These are phyloP conservation scores for Thymelicus sylvestris DNA, from an alignment of 2,888 invertebrate genomes.

Conservation along the genomic window DNA sequence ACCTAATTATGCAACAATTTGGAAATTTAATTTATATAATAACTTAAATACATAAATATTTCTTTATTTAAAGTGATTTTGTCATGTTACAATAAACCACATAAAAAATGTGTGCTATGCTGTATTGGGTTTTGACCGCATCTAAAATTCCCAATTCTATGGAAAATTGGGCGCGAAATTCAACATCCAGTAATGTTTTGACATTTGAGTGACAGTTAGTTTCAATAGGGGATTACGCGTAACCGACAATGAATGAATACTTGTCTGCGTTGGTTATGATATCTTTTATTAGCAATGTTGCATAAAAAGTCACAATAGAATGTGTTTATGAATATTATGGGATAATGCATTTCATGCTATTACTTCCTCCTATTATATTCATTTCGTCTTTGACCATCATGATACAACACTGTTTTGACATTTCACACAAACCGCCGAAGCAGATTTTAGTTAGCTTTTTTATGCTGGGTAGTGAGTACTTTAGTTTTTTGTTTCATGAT, in stretches of 20 bases:
- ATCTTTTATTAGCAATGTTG: constrained; percentile 24
- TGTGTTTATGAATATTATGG: constrained; percentile 30
- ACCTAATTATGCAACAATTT: too few relatives aligned
- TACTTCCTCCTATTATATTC: constrained; percentile 20
- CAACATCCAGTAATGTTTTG: constrained; percentile 66
- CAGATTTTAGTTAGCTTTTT: too few relatives aligned
- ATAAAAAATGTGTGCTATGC: too few relatives aligned
- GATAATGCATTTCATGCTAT: constrained; percentile 20
- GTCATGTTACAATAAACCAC: too few relatives aligned
- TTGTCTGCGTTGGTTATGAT: constrained; percentile 19
- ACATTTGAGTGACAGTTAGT: constrained; percentile 81
- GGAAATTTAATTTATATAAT: too few relatives aligned
- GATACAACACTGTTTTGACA: constrained; percentile 15
- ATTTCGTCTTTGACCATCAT: constrained; percentile 10
- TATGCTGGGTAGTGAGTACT: too few relatives aligned
- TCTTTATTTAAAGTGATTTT: too few relatives aligned
- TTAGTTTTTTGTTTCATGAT: too few relatives aligned
- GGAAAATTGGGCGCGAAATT: constrained; percentile 69
- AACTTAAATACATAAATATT: too few relatives aligned
- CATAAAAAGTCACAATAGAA: constrained; percentile 30
- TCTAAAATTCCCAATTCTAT: constrained; percentile 61
- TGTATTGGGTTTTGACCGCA: constrained; percentile 53
- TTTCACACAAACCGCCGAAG: constrained; percentile 3
- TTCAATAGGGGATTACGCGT: constrained; percentile 74
- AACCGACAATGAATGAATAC: constrained; percentile 56